phyloP scores from a whole-genome alignment of 2,888 invertebrate genomes.

The Frankliniella fusca region DNA sequence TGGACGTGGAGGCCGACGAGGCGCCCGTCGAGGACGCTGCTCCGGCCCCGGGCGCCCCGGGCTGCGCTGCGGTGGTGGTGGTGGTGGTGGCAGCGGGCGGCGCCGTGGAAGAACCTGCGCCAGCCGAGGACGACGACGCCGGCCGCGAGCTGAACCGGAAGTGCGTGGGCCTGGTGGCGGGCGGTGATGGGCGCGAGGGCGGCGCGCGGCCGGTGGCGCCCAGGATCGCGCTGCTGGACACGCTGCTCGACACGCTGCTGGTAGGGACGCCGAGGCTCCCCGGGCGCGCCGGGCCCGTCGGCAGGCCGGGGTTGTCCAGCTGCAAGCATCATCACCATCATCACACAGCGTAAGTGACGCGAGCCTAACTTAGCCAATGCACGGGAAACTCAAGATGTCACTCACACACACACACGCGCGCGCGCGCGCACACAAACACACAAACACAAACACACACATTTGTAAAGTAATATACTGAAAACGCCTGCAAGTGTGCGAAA shows the following conservation, averaged over 20 bases:
- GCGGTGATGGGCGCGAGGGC: background rate
- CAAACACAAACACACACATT: no score
- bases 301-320: background rate
- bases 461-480: no score
- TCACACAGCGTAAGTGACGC: background rate
- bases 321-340: background rate
- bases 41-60: background rate
- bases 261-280: background rate
- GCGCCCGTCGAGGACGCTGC: background rate
- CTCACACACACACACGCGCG: no score
- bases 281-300: background rate
- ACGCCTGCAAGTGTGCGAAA: no score
- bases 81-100: background rate
- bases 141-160: background rate
- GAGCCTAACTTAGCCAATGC: no score
- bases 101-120: background rate
- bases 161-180: no score
- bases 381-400: no score
- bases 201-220: background rate
- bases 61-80: background rate
- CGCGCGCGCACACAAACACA: no score
- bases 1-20: background rate
- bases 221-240: background rate
- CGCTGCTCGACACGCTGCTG: constrained; percentile 21
- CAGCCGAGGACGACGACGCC: background rate